Evolutionary conservation across 64 coral and sea anemone genomes (phyloP).

Genomic region (Porites australiensis): DNA sequence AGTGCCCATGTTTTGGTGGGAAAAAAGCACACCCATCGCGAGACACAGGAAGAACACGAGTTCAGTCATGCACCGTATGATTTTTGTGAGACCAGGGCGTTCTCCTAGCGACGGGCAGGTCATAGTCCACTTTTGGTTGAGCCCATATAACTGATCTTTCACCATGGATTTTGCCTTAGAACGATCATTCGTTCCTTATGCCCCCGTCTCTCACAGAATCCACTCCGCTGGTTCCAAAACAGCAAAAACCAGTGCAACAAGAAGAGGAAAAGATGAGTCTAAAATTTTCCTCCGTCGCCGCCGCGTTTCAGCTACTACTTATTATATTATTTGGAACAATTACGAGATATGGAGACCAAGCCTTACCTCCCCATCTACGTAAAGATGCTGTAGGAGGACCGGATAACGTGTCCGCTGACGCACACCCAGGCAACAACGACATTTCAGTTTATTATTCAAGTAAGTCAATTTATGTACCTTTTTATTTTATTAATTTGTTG

Average conservation of each 20-base stretch:
- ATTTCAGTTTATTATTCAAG: not conserved
- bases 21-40: no score
- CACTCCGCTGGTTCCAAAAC: not conserved
- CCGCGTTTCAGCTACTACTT: constrained; percentile 49
- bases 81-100: no score
- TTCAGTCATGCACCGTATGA: no score
- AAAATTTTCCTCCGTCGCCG: constrained; percentile 60
- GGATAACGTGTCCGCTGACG: no score
- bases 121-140: no score
- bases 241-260: not conserved
- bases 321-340: constrained; percentile 70
- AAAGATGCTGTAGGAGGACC: not conserved
- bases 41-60: no score
- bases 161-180: not conserved
- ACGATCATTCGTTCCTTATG: not conserved
- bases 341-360: constrained; percentile 75
- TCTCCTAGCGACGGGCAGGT: no score
- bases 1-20: no score
- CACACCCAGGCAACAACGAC: not conserved
- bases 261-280: constrained; percentile 9
- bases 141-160: no score
- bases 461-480: not conserved
- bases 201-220: not conserved
- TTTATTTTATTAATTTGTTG: not conserved
- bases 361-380: constrained; percentile 37